Evolutionary conservation across 2,888 invertebrate species (phyloP), one percentile per base, ranked within the genome.

Genomic region (Volucella inflata): DNA sequence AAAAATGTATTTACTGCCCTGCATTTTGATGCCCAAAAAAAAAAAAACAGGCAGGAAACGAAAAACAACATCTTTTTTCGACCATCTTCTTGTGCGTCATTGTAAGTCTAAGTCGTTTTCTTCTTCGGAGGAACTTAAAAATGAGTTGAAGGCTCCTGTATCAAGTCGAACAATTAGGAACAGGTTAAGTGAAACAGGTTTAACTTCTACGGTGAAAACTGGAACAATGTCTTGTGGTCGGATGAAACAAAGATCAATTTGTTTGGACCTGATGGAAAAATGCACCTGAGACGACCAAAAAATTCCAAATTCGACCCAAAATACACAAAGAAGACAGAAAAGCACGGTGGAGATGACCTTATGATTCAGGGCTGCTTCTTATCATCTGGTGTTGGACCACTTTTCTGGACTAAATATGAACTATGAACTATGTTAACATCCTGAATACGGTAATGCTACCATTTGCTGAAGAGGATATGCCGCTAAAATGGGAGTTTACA

Each of bases 391-490:
- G 65, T 64, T 48, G 72, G 62, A 44, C 55, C 79, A 50, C 36
- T 79, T 64, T 71, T 62, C 46, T 60, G 62, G 53, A 79, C 36
- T 57, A 64, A 55, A 80, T 74, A 59, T 48, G 48, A 48, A 40
- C 55, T 51, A 38, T 70, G 40, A 44, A 62, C 48, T 59, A 77
- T 46, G 30, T 70, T 8, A 44, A 57, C 48, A 42, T 74, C 53
- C 57, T 72, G 14, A 62, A 62, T 50, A 57, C 51, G 46, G 48
- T 57, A 64, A 57, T 80, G 80, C 57, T 74, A 55, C 80, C 67
- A 53, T 74, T 72, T 65, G 71, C 71, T 60, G 71, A 78, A 51
- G 68, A 60, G 40, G 48, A 74, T 14, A 74, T 74, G 74, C 74
- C 74, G 3, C 30, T 74, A 16, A 46, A 51, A 62, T 74, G 74